These are phyloP conservation scores for Samia ricini DNA, from an alignment of 1,140 invertebrate species.

Conservation along the genomic window DNA sequence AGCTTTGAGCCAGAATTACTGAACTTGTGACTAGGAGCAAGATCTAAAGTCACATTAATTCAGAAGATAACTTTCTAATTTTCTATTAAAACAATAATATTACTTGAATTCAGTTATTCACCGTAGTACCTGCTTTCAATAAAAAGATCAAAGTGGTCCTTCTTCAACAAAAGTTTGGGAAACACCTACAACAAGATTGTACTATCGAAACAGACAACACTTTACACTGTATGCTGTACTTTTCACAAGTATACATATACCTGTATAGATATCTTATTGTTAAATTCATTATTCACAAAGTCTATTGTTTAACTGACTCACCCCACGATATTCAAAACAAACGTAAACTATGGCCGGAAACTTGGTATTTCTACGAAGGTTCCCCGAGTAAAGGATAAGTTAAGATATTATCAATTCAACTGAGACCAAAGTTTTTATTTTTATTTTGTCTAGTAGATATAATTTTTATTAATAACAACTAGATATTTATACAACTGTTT, in stretches of 20 bases:
- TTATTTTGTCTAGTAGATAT: background rate
- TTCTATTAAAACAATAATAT: no score
- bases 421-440: background rate
- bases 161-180: no score
- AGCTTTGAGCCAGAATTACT: no score
- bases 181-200: background rate
- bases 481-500: no score
- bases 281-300: constrained; percentile 14
- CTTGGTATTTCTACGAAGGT: constrained; percentile 15
- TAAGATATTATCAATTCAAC: constrained; percentile 8
- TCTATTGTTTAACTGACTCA: constrained; percentile 16
- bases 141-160: no score
- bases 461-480: no score
- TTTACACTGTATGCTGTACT: background rate
- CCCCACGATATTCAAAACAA: constrained; percentile 12
- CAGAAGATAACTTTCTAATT: no score
- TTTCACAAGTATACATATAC: background rate
- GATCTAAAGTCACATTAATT: no score
- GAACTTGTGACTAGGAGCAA: no score
- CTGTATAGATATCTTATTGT: background rate
- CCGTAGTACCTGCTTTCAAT: no score
- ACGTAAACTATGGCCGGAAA: constrained; percentile 12
- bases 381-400: constrained; percentile 15
- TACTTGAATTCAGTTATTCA: no score
- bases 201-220: background rate